Percentiles rank a stretch among this genome's conserved stretches.
phyloP scores from a whole-genome alignment of 1,140 invertebrate species.

The Pseudomyrmex flavicornis region DNA sequence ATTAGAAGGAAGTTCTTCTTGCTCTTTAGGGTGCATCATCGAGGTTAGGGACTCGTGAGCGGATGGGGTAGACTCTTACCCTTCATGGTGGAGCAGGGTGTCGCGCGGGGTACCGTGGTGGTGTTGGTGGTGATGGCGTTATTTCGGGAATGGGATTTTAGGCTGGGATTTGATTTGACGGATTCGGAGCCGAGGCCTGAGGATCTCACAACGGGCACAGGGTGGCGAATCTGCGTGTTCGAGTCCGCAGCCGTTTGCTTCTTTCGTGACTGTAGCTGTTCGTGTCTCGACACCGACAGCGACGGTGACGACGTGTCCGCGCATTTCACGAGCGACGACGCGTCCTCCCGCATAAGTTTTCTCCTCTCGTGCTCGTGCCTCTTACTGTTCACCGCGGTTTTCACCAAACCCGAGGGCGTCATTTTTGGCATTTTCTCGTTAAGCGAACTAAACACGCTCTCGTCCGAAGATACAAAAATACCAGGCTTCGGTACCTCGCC shows the following conservation, averaged over 20 bases:
- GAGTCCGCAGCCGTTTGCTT: constrained; percentile 66
- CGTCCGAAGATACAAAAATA: constrained; percentile 78
- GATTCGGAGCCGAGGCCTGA: constrained; percentile 69
- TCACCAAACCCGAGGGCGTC: constrained; percentile 88
- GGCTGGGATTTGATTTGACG: constrained; percentile 77
- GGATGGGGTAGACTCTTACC: constrained; percentile 85
- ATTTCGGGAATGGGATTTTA: constrained; percentile 84
- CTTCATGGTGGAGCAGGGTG: constrained; percentile 86
- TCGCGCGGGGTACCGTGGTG: constrained; percentile 86
- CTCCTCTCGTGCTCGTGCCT: constrained; percentile 85
- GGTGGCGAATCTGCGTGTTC: constrained; percentile 78
- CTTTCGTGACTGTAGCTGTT: constrained; percentile 60
- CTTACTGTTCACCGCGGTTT: constrained; percentile 88
- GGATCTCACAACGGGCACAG: constrained; percentile 74
- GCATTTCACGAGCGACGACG: constrained; percentile 79
- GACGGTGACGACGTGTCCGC: constrained; percentile 34
- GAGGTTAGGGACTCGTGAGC: constrained; percentile 79
- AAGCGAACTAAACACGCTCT: constrained; percentile 66
- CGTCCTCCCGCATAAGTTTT: constrained; percentile 78
- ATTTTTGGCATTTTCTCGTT: constrained; percentile 80
- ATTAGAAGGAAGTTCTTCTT: constrained; percentile 78
- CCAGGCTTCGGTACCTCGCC: constrained; percentile 76
- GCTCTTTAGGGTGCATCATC: constrained; percentile 73
- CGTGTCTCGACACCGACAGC: constrained; percentile 30
- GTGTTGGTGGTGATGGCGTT: constrained; percentile 85